Evolutionary conservation across 2,888 invertebrate genomes (phyloP).

Genomic region (Cheilosia vulpina): DNA sequence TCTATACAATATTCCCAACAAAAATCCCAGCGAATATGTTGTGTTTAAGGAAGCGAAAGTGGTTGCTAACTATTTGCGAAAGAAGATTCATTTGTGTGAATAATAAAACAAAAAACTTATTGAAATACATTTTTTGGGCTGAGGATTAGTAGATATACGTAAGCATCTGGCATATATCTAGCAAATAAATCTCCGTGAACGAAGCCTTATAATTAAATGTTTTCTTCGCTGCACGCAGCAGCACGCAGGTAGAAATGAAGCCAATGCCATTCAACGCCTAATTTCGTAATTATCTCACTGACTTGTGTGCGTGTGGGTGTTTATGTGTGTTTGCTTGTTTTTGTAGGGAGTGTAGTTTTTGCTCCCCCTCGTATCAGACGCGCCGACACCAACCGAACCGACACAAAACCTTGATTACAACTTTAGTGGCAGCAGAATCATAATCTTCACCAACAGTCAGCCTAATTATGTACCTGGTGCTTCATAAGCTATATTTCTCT

Average conservation of each 20-base stretch:
- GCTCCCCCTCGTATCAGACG: not conserved
- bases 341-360: not conserved
- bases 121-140: not conserved
- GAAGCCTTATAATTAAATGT: constrained; percentile 55
- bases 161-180: constrained; percentile 35
- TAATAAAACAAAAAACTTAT: not conserved
- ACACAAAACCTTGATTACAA: constrained; percentile 56
- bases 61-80: too few species aligned
- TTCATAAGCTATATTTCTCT: constrained; percentile 3
- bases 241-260: constrained; percentile 10
- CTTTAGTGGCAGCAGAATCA: constrained; percentile 61
- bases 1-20: too few species aligned
- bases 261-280: constrained; percentile 45
- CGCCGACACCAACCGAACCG: not conserved
- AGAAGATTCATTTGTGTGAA: too few species aligned
- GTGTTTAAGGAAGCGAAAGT: too few species aligned
- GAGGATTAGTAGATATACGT: not conserved
- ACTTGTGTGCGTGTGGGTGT: constrained; percentile 7
- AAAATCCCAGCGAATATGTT: too few species aligned
- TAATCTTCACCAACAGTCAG: constrained; percentile 64
- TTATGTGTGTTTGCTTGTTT: constrained; percentile 5
- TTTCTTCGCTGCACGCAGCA: constrained; percentile 14
- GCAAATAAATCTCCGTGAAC: constrained; percentile 63
- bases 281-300: constrained; percentile 68
- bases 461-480: constrained; percentile 43